These are phyloP conservation scores for Lagothrix lagotricha DNA, from an alignment of 2,797 vertebrate species.

Conservation along the genomic window DNA sequence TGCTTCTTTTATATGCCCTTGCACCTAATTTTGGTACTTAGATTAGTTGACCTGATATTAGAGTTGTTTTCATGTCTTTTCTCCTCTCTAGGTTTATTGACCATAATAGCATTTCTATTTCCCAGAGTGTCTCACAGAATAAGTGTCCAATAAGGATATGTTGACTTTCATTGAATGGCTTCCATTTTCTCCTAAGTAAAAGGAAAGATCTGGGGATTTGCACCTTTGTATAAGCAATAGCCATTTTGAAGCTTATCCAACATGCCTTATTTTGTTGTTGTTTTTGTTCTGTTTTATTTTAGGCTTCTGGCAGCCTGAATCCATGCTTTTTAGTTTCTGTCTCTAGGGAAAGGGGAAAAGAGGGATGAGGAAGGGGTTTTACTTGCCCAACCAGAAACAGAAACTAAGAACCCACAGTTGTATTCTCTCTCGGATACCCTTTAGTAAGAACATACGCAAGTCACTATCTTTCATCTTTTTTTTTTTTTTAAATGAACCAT, in stretches of 20 bases:
- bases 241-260: background rate
- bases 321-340: background rate
- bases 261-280: background rate
- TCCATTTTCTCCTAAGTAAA: background rate
- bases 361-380: background rate
- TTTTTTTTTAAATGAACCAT: background rate
- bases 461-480: background rate
- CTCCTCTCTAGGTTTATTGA: background rate
- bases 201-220: background rate
- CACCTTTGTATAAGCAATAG: background rate
- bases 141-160: background rate
- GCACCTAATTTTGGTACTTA: background rate
- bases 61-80: background rate
- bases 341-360: background rate
- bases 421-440: background rate
- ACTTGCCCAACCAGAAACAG: background rate
- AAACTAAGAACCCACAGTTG: background rate
- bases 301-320: background rate
- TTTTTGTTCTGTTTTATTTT: background rate
- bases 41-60: background rate
- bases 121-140: background rate
- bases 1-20: background rate
- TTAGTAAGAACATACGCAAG: background rate
- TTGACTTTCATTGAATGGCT: background rate
- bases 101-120: background rate